A percentile compares a stretch with the other conserved stretches of the same genome.
phyloP scores from a whole-genome alignment of 1,140 invertebrate species.

The Aethina tumida region DNA sequence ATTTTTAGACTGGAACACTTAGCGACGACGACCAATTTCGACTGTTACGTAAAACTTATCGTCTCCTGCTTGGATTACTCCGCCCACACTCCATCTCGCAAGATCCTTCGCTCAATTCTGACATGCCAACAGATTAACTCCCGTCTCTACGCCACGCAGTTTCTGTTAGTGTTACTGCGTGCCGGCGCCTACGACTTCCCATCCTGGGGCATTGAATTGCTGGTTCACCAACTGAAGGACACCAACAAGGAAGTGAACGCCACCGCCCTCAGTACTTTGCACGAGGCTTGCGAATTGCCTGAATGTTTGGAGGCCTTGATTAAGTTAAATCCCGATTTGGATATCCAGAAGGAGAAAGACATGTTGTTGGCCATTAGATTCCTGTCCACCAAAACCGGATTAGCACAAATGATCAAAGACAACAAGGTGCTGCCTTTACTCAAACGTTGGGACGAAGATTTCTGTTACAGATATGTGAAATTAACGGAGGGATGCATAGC shows the following conservation, averaged over 20 bases:
- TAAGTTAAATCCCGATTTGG: conserved; percentile 58
- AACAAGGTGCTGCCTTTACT: conserved; percentile 64
- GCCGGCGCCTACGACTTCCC: conserved; percentile 50
- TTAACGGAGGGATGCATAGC: conserved; percentile 81
- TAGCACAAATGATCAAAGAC: conserved; percentile 52
- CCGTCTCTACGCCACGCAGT: conserved; percentile 81
- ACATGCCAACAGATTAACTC: conserved; percentile 58
- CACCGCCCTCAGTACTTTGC: conserved; percentile 71
- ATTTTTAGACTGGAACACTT: conserved; percentile 60
- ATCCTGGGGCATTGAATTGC: conserved; percentile 72
- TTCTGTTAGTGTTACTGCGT: conserved; percentile 74
- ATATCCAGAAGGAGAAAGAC: conserved; percentile 73
- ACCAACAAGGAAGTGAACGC: conserved; percentile 48
- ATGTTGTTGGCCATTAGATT: conserved; percentile 73
- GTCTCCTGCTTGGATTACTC: conserved; percentile 83
- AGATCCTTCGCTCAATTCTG: conserved; percentile 61
- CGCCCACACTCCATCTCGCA: conserved; percentile 56
- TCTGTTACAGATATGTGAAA: conserved; percentile 75
- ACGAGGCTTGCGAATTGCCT: conserved; percentile 83
- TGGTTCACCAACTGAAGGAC: conserved; percentile 76
- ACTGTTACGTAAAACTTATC: conserved; percentile 86
- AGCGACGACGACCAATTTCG: conserved; percentile 73
- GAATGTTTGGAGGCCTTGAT: conserved; percentile 75
- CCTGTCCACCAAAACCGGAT: conserved; percentile 64
- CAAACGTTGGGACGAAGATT: conserved; percentile 62